Conservation (phyloP, 2,113 vertebrate species). For the Cyanoliseus patagonus region DNA sequence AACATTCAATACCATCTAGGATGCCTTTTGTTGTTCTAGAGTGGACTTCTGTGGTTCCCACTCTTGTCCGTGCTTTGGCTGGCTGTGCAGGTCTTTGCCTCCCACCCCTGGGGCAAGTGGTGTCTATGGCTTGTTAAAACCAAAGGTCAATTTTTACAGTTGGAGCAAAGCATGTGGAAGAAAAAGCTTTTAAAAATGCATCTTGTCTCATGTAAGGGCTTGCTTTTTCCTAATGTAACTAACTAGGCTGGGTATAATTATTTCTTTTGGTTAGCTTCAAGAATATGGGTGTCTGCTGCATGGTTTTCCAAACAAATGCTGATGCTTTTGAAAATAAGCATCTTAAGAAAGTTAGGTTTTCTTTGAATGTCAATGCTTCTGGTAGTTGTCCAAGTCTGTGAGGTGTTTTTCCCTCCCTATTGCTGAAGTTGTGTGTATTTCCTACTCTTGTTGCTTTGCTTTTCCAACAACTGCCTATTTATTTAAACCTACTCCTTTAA, state of each 20-base stretch:
- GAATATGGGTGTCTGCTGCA: background rate
- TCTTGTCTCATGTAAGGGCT: background rate
- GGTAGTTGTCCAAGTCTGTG: background rate
- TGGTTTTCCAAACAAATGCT: background rate
- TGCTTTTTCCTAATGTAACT: background rate
- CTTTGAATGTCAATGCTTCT: background rate
- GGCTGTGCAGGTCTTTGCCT: background rate
- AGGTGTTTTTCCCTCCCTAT: background rate
- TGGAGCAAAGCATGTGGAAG: background rate
- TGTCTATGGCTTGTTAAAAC: background rate
- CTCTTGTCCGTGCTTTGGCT: fast-evolving
- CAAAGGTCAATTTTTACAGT: background rate
- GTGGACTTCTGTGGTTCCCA: background rate
- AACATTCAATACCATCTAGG: background rate
- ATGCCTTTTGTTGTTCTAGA: background rate
- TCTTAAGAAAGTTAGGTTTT: background rate
- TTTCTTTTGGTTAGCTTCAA: background rate
- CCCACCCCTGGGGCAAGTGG: background rate
- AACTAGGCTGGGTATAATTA: background rate
- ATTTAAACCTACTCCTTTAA: background rate
- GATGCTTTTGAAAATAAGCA: background rate
- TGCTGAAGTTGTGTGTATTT: background rate
- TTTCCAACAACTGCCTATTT: background rate
- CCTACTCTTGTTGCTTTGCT: background rate
- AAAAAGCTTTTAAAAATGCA: background rate